Base-by-base conservation (phyloP, 2,888 invertebrate species). In the Euphydryas editha region DNA sequence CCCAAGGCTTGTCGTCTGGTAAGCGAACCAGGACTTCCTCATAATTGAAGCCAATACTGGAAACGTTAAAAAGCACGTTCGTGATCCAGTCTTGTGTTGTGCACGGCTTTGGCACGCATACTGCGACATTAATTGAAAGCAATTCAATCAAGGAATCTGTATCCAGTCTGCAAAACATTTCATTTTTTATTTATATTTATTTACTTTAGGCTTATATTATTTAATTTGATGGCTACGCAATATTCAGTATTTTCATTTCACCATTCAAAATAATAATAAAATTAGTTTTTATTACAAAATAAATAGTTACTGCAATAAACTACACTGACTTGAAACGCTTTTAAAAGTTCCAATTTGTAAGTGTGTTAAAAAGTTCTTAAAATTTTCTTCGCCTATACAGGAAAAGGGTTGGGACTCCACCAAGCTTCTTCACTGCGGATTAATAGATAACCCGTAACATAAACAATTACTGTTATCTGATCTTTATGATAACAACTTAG, bases 1-100 rank as follows among this genome's bases (percentile, higher is more conserved):
- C 86, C 82, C 84, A 88, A 1, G 81, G 85, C 60, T 89, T 90
- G 54, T 91, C 91, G 46, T 86, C 78, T 0, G 87, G 87, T 18
- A 91, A 71, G 10, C 91, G 80, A 61, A 87, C 88, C 62, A 76
- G 87, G 0, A 54, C 59, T 0, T 90, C 89, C 0, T 77, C 68
- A 59, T 78, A 86, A 5, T 78, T 13, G 1, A 82, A 62, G 0
- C 79, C 81, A 1, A 78, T 10, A 1, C 74, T 67, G 0, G 78
- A 75, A 0, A 65, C 57, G 42, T 84, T 81, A 10, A 82, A 73
- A 0, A 78, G 37, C 0, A 84, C 42, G 1, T 69, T 73, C 3
- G 66, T 73, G 0, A 88, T 36, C n/a, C 83, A 85, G 46, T 84
- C 79, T 1, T 76, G 56, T 0, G 85, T 77, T 0, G 87, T 79